Conservation (phyloP, 2,888 invertebrate genomes). For the Bembecia ichneumoniformis region DNA sequence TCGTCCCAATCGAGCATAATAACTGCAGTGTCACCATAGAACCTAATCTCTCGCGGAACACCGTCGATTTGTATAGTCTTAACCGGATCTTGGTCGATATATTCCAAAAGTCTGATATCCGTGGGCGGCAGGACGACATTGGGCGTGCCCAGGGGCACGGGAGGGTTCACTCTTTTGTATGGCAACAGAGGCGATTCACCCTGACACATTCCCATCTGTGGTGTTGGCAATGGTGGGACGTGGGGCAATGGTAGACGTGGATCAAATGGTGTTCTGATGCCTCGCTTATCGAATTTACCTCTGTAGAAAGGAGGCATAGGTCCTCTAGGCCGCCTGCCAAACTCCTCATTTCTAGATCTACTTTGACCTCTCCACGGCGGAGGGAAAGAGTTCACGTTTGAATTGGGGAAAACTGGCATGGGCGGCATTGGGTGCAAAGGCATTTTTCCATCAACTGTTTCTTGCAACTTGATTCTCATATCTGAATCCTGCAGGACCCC, state of each 20-base stretch:
- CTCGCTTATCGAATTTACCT: slow-evolving; percentile 45
- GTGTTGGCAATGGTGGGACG: slow-evolving; percentile 37
- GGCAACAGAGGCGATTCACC: slow-evolving; percentile 43
- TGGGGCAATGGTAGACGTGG: slow-evolving; percentile 27
- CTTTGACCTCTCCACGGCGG: slow-evolving; percentile 46
- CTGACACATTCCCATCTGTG: slow-evolving; percentile 47
- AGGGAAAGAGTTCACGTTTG: slow-evolving; percentile 21
- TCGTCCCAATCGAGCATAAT: slow-evolving; percentile 90
- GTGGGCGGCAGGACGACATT: slow-evolving; percentile 46
- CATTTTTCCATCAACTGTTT: slow-evolving; percentile 26
- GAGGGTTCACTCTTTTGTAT: slow-evolving; percentile 42
- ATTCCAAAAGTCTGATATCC: slow-evolving; percentile 49
- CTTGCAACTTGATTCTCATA: slow-evolving; percentile 40
- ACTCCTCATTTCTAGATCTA: slow-evolving; percentile 45
- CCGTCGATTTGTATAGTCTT: slow-evolving; percentile 88
- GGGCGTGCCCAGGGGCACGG: slow-evolving; percentile 55
- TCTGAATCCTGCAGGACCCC: slow-evolving; percentile 46
- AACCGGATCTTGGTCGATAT: slow-evolving; percentile 75
- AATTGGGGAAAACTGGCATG: slow-evolving; percentile 12
- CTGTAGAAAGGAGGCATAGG: slow-evolving; percentile 41
- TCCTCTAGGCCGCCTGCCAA: slow-evolving; percentile 44
- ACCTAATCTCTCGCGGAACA: slow-evolving; percentile 84
- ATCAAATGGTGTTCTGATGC: slow-evolving; percentile 36
- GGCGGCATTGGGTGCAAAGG: slow-evolving; percentile 45
- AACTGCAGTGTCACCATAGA: slow-evolving; percentile 88